Base-by-base conservation (phyloP, 2,113 vertebrate species). In the Scytalopus superciliaris region DNA sequence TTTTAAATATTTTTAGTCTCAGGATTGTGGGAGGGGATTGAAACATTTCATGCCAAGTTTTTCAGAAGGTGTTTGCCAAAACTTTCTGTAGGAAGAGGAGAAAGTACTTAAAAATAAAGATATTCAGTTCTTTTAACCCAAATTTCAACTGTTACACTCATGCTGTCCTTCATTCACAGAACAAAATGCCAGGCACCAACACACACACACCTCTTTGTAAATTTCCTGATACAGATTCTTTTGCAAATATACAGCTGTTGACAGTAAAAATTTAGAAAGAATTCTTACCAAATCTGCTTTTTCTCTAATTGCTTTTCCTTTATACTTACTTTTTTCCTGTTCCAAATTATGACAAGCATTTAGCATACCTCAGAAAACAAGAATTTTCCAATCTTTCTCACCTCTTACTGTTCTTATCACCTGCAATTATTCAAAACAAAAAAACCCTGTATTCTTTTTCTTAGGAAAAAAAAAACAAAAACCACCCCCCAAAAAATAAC, bases 41-140 rank as follows among this genome's bases (percentile, higher is more conserved):
- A 68, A 90, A 80, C 85, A 82, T 70, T 82, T 94, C 11, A 8
- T 74, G 85, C 87, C 94, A 94, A 89, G 44, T 45, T 93, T 96
- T 89, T 87, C 64, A 78, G 66, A 84, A 94, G 69, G 79, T 94
- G 28, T 30, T 69, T 94, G 95, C 93, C 95, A 97, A 96, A 94
- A 95, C 93, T 52, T 19, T 87, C 87, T 82, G 31, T 80, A 92
- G 69, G 76, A 95, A 94, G 84, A 67, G 23, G 22, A 90, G 76
- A 84, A 93, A 93, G 9, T 42, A 56, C 53, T 90, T 84, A 12
- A 76, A 47, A 57, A 53, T 84, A 91, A 76, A 47, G 63, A 53
- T 84, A 91, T 28, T 87, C 4, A 17, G 31, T 44, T 68, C 33
- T 89, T 93, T 78, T 89, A 89, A 91, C 56, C 30, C 19, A 77